phyloP scores from a whole-genome alignment of 2,888 invertebrate species.

The Thereva unica region DNA sequence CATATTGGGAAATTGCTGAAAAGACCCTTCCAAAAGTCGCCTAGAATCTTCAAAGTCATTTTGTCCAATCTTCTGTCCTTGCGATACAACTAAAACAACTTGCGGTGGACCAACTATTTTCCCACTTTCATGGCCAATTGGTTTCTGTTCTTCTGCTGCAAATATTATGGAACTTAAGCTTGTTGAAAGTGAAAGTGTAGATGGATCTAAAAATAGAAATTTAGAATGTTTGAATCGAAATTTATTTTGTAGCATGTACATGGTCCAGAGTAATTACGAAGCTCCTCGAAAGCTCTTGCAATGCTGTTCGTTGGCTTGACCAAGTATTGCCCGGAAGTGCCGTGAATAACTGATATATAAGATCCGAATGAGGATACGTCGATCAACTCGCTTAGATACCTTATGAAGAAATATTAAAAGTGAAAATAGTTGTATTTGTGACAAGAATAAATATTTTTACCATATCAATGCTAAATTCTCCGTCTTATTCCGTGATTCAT shows the following conservation, averaged over 20 bases:
- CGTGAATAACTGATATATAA: constrained; percentile 66
- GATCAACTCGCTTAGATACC: constrained; percentile 63
- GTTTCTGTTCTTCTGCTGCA: constrained; percentile 59
- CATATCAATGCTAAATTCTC: constrained; percentile 63
- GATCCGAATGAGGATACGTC: constrained; percentile 66
- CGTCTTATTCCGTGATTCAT: constrained; percentile 64
- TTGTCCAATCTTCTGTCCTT: constrained; percentile 58
- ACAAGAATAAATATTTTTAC: constrained; percentile 50
- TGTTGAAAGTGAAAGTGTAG: constrained; percentile 44
- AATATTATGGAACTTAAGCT: constrained; percentile 60
- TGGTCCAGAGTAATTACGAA: constrained; percentile 58
- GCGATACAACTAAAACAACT: constrained; percentile 62
- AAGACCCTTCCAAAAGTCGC: constrained; percentile 40
- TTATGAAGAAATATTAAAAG: not conserved
- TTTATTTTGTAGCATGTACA: constrained; percentile 58
- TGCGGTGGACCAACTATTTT: constrained; percentile 52
- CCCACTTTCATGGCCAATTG: constrained; percentile 48
- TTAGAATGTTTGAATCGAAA: constrained; percentile 22
- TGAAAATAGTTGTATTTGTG: constrained; percentile 3
- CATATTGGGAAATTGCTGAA: constrained; percentile 56
- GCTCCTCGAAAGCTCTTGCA: constrained; percentile 56
- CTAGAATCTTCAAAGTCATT: constrained; percentile 43
- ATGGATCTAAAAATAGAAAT: constrained; percentile 40
- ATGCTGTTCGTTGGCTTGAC: constrained; percentile 64
- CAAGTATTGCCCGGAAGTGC: constrained; percentile 66